A percentile compares a stretch with the other conserved stretches of the same genome.
These are phyloP conservation scores for Eledona agricola DNA, from an alignment of 2,888 invertebrate species.

Conservation along the genomic window DNA sequence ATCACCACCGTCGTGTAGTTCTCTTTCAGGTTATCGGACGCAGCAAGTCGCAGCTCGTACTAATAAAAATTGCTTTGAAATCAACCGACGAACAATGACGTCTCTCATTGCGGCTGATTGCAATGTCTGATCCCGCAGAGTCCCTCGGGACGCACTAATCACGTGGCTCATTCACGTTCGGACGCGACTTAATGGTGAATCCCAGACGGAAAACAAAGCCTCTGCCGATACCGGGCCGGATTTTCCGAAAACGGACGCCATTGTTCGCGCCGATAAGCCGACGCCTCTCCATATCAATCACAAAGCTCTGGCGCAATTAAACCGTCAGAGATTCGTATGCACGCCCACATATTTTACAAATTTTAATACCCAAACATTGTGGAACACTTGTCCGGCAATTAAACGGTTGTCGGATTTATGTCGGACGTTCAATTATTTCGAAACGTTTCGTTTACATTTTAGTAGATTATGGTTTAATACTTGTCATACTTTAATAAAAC, in stretches of 20 bases:
- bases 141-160: slow-evolving; percentile 43
- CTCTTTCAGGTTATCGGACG: slow-evolving; percentile 96
- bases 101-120: slow-evolving; percentile 42
- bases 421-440: no score
- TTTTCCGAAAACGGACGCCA: slow-evolving; percentile 24
- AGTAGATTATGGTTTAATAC: no score
- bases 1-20: slow-evolving; percentile 97
- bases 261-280: slow-evolving; percentile 19
- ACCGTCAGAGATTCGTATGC: no score
- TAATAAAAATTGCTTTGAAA: slow-evolving; percentile 59
- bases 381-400: no score
- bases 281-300: slow-evolving; percentile 29
- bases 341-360: no score
- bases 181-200: slow-evolving; percentile 43
- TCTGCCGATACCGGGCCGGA: slow-evolving; percentile 17
- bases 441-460: no score
- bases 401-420: no score
- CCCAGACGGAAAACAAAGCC: slow-evolving; percentile 41
- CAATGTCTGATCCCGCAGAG: slow-evolving; percentile 37
- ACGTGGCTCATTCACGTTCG: slow-evolving; percentile 42
- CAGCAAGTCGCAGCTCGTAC: slow-evolving; percentile 94
- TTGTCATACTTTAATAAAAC: no score
- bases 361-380: no score
- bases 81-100: slow-evolving; percentile 36
- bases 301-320: no score